These are phyloP conservation scores for Antechinus stuartii DNA, from an alignment of 2,113 vertebrate species.

Conservation along the genomic window DNA sequence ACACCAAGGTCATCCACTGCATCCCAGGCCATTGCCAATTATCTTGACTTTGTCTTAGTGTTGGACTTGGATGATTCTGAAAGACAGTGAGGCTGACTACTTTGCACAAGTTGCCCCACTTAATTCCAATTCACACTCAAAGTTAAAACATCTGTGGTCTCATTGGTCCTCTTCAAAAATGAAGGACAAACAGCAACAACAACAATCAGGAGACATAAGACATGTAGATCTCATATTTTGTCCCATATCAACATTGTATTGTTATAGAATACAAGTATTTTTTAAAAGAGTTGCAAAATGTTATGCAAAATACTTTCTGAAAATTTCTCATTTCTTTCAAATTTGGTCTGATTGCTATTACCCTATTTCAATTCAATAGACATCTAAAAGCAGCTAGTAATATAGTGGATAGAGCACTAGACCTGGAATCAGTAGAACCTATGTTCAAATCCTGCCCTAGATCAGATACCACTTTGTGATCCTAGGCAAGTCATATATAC, in stretches of 20 bases:
- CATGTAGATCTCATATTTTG: background rate
- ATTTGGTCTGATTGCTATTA: background rate
- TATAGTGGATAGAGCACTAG: background rate
- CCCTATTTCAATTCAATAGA: background rate
- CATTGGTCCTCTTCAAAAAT: background rate
- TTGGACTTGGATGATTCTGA: background rate
- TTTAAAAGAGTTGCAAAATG: background rate
- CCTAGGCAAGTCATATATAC: background rate
- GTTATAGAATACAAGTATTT: background rate
- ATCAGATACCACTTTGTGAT: background rate
- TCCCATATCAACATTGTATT: background rate
- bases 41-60: background rate
- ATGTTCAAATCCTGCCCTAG: background rate
- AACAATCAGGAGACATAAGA: background rate
- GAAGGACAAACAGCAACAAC: background rate
- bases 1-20: background rate
- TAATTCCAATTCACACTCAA: background rate
- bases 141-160: background rate
- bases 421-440: background rate
- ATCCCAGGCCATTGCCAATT: background rate
- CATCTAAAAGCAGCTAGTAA: background rate
- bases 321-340: background rate
- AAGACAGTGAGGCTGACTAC: background rate
- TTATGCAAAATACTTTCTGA: background rate
- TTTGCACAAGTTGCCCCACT: background rate